Evolutionary conservation across 1,140 invertebrate species (phyloP).

Genomic region (Elymnias hypermnestra): DNA sequence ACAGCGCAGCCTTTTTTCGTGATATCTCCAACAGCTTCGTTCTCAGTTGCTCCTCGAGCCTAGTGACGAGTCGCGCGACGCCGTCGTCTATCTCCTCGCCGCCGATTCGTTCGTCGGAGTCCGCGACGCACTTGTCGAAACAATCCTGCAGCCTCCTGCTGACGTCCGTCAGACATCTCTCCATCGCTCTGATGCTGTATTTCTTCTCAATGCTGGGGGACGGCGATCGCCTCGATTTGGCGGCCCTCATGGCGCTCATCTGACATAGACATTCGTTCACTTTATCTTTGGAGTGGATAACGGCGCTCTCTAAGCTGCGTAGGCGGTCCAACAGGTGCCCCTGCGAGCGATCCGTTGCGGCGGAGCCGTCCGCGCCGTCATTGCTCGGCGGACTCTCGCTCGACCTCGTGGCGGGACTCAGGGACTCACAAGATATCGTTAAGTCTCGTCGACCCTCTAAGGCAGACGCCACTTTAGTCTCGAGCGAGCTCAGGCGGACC

Average conservation of each 20-base stretch:
- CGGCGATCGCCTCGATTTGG: constrained; percentile 75
- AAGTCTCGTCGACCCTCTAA: constrained; percentile 70
- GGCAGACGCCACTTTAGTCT: constrained; percentile 82
- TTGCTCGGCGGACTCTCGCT: constrained; percentile 47
- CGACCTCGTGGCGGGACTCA: constrained; percentile 59
- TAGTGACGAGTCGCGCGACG: constrained; percentile 79
- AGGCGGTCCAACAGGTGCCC: constrained; percentile 76
- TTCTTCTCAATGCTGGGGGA: constrained; percentile 78
- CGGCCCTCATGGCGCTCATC: constrained; percentile 75
- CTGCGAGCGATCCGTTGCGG: too few relatives aligned
- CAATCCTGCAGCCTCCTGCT: constrained; percentile 76
- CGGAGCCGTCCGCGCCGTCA: constrained; percentile 49
- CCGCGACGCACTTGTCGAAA: constrained; percentile 75
- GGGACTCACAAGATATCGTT: constrained; percentile 75
- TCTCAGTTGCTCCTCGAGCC: constrained; percentile 80
- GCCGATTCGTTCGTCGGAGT: constrained; percentile 48
- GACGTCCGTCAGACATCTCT: constrained; percentile 78
- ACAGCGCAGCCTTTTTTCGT: constrained; percentile 78
- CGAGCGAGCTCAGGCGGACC: constrained; percentile 83
- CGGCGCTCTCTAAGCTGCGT: constrained; percentile 77
- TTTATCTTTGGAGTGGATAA: constrained; percentile 75
- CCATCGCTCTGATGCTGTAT: constrained; percentile 77
- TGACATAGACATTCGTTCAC: constrained; percentile 75
- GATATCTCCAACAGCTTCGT: constrained; percentile 81
- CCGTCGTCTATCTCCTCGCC: constrained; percentile 75